Percentiles rank a stretch among this genome's conserved stretches.
These are phyloP conservation scores for Clunio marinus DNA, from an alignment of 2,888 invertebrate genomes.

Conservation along the genomic window DNA sequence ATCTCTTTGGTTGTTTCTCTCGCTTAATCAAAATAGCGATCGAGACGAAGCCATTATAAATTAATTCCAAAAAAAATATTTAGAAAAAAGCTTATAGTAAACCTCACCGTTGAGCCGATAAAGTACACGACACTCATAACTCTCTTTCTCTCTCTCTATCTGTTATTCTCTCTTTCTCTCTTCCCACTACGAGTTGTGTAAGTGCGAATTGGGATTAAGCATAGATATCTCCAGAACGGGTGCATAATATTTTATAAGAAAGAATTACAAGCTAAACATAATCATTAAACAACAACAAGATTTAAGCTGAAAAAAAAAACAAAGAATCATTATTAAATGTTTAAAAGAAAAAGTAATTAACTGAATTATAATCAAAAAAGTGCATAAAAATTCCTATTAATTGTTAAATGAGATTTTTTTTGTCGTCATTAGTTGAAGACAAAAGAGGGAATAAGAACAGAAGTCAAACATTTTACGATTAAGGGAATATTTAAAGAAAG, in stretches of 20 bases:
- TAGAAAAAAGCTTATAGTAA: background rate
- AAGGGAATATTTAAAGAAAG: conserved; percentile 18
- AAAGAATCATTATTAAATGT: conserved; percentile 38
- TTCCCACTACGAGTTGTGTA: conserved; percentile 4
- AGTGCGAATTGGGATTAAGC: background rate
- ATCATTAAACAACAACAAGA: conserved; percentile 30
- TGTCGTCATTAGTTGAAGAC: conserved; percentile 14
- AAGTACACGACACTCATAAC: background rate
- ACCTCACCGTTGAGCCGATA: background rate
- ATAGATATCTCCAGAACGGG: conserved; percentile 36
- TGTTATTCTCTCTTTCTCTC: background rate
- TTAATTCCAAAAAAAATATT: conserved; percentile 13
- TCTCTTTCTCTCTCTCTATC: background rate
- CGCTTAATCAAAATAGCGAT: no score
- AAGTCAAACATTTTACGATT: conserved; percentile 27
- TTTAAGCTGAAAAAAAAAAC: conserved; percentile 24
- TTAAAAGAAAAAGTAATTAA: conserved; percentile 30
- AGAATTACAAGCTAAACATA: conserved; percentile 37
- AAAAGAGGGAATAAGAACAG: background rate
- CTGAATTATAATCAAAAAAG: conserved; percentile 37
- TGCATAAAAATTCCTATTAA: conserved; percentile 39
- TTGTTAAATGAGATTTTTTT: conserved; percentile 39
- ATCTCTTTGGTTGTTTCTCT: no score
- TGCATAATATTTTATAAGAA: conserved; percentile 36
- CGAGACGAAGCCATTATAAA: background rate